These are phyloP conservation scores for Eumaeus atala DNA, from an alignment of 1,140 invertebrate species.

Conservation along the genomic window DNA sequence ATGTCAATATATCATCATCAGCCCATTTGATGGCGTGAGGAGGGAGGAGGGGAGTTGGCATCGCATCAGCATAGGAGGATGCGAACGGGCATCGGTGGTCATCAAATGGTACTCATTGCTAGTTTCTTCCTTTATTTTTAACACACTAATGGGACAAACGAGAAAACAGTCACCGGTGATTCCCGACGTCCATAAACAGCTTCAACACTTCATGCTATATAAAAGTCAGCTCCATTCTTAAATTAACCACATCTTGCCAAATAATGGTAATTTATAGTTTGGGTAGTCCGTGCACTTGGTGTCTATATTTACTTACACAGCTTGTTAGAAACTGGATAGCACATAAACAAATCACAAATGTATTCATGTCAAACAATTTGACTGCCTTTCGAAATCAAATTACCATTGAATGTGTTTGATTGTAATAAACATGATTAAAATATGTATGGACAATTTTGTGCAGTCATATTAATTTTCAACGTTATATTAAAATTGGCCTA, in stretches of 20 bases:
- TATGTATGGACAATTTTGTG: background rate
- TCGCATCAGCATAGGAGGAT: no score
- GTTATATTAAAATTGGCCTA: background rate
- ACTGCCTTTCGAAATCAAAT: background rate
- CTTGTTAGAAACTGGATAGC: background rate
- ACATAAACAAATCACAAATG: background rate
- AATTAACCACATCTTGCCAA: background rate
- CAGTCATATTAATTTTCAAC: background rate
- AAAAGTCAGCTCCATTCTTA: no score
- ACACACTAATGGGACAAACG: background rate
- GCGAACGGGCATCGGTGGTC: no score
- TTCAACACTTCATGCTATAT: no score
- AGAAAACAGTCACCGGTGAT: background rate
- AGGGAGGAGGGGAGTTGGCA: no score
- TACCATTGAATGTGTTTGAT: background rate
- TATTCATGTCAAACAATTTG: background rate
- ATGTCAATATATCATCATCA: background rate
- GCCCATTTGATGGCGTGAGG: no score
- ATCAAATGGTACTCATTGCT: no score
- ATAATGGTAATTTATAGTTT: background rate
- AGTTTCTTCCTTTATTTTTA: no score
- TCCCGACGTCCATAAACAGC: background rate
- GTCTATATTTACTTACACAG: no score
- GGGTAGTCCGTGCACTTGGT: no score
- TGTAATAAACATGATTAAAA: background rate